Percentiles rank a stretch among this genome's conserved stretches.
phyloP scores from a whole-genome alignment of 2,113 vertebrate genomes.

The Leuciscus idus region DNA sequence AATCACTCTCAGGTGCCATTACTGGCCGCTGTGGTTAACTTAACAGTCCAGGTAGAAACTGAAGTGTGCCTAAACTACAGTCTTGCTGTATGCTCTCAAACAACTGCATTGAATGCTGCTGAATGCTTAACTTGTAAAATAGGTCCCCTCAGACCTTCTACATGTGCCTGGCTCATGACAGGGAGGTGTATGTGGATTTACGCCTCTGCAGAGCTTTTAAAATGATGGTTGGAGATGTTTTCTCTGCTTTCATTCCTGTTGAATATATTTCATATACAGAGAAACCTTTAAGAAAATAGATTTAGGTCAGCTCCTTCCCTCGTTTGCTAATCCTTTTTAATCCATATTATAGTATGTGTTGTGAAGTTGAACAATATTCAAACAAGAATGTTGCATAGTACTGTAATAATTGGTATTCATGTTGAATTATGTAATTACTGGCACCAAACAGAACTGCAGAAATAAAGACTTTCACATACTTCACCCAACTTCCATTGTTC shows the following conservation, averaged over 20 bases:
- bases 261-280: not conserved
- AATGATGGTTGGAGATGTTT: not conserved
- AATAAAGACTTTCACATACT: not conserved
- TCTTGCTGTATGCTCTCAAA: not conserved
- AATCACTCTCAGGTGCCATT: slow-evolving; percentile 35
- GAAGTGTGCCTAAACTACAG: slow-evolving; percentile 7
- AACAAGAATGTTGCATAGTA: not conserved
- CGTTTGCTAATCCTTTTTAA: not conserved
- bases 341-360: not conserved
- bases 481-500: not conserved
- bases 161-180: not conserved
- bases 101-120: slow-evolving; percentile 33
- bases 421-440: not conserved
- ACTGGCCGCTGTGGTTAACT: not conserved
- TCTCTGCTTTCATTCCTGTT: not conserved
- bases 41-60: slow-evolving; percentile 46
- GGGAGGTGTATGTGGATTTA: not conserved
- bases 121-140: slow-evolving; percentile 15
- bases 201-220: not conserved
- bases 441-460: not conserved
- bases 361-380: not conserved
- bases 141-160: slow-evolving; percentile 7
- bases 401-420: not conserved
- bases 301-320: not conserved
- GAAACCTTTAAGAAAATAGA: not conserved